Percentiles rank a stretch among this genome's conserved stretches.
phyloP scores from a whole-genome alignment of 64 coral and sea anemone genomes.

The Montipora sp. region DNA sequence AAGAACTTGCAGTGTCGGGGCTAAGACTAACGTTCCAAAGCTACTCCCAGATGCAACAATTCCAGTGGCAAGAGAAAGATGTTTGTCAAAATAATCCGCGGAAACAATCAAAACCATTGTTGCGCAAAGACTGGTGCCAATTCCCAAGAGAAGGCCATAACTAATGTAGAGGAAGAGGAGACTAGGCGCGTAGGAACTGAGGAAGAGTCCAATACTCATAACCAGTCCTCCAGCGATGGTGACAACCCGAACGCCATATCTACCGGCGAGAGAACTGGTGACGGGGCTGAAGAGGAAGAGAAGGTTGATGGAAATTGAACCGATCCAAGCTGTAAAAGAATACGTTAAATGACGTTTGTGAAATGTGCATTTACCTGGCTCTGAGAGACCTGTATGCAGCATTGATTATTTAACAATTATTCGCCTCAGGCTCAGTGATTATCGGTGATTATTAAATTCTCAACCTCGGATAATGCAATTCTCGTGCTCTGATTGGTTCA shows the following conservation, averaged over 20 bases:
- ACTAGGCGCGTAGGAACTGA: slow-evolving; percentile 67
- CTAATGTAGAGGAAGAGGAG: slow-evolving; percentile 77
- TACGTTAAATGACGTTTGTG: background rate
- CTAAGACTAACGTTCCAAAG: slow-evolving; percentile 74
- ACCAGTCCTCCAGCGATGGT: slow-evolving; percentile 84
- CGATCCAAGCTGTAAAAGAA: slow-evolving; percentile 82
- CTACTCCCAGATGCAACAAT: slow-evolving; percentile 84
- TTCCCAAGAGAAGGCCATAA: slow-evolving; percentile 79
- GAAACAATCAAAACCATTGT: slow-evolving; percentile 88
- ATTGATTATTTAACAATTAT: too few species aligned
- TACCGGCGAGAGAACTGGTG: slow-evolving; percentile 75
- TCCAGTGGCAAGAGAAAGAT: slow-evolving; percentile 85
- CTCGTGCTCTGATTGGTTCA: too few species aligned
- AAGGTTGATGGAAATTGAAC: slow-evolving; percentile 82
- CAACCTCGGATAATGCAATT: too few species aligned
- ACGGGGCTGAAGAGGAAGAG: slow-evolving; percentile 89
- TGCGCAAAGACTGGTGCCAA: slow-evolving; percentile 85
- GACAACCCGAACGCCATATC: slow-evolving; percentile 69
- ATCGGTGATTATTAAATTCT: too few species aligned
- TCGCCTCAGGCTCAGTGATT: too few species aligned
- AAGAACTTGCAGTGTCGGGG: slow-evolving; percentile 73
- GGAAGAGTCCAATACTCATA: slow-evolving; percentile 82
- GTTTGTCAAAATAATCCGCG: slow-evolving; percentile 87
- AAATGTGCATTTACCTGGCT: background rate
- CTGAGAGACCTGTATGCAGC: too few species aligned